Base-by-base conservation (phyloP, 2,113 vertebrate species). In the Boulengeromyrus knoepffleri region DNA sequence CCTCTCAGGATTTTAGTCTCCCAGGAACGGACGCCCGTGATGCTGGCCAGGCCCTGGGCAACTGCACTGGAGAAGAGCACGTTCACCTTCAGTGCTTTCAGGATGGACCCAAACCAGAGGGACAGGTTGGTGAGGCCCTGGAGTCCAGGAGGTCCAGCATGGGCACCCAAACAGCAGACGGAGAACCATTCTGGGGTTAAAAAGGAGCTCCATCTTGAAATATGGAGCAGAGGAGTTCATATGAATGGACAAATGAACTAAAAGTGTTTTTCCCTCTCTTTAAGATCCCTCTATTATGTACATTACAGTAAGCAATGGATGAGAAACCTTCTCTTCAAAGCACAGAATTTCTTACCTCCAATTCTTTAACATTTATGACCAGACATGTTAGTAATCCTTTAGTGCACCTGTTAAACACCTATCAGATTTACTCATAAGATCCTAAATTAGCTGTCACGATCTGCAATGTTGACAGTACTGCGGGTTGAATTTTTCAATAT, bases 91-190 rank as follows among this genome's bases (percentile, higher is more conserved):
- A 45, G 46, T 31, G 86, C n/a, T 39, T 85, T 80, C 49, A 84
- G 15, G 53, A 19, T 15, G 74, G 87, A 27, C 17, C 42, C 45
- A 36, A 86, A 15, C 21, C 66, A 39, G 87, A 90, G n/a, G 17
- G 86, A 17, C 15, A n/a, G 49, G 70, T 21, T 50, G 84, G n/a
- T 2, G 87, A 90, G 24, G 53, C 70, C 10, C 49, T 31, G 17
- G 47, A 52, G 9, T 88, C 90, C 58, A 50, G 74, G 74, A 88
- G 90, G 3, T 88, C 87, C 52, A 90, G 90, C 24, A 66, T 88
- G 52, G 90, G 87, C 39, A 85, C 90, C n/a, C 90, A 90, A 74
- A 90, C 87, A 21, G 47, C 42, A 77, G 87, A 85, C 13, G 39
- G 66, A 9, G 74, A 85, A 36, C 13, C 42, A 27, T 56, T 90